Base-by-base conservation (phyloP, 1,140 invertebrate genomes). In the Telenomus remus region DNA sequence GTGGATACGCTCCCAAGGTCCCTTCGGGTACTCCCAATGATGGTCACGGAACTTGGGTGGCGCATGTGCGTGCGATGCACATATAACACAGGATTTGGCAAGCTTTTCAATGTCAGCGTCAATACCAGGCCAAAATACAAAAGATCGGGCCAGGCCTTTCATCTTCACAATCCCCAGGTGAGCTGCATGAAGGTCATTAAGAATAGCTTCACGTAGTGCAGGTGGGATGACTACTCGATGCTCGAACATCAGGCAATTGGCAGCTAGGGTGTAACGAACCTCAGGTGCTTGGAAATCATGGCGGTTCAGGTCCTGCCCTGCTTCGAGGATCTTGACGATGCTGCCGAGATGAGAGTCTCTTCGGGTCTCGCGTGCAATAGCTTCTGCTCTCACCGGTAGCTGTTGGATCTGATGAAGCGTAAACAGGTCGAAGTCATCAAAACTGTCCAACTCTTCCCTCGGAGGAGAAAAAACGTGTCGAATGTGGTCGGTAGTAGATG, bases 161-260 rank as follows among this genome's bases (percentile, higher is more conserved):
- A 89, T 90, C 63, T 84, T 83, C 0, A 86, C 84, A 7, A 90
- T 85, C 2, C 88, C 89, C 10, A 81, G 57, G 74, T 90, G 89
- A 15, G 75, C 81, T 19, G 69, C 46, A 79, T 91, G 88, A 5
- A 90, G 56, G 54, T 86, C 80, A 4, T 64, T 66, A 34, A 86
- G 48, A 15, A 86, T 69, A 7, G 49, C 27, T 12, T 79, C 9
- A 19, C 60, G 54, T 12, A 84, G 76, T n/a, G 13, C 66, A 56
- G 44, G 14, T 13, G 79, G 84, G 34, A 86, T 73, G 10, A 81
- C 66, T 11, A 83, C 75, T 59, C 77, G 11, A 33, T 76, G 74
- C 14, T 74, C 72, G 9, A 76, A 75, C 8, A 80, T 42, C 10
- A 70, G 12, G 19, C 49, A 80, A 8, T 55, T 51, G 7, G 68